These are phyloP conservation scores for Phyllotreta striolata DNA, from an alignment of 2,888 invertebrate species.

Conservation along the genomic window DNA sequence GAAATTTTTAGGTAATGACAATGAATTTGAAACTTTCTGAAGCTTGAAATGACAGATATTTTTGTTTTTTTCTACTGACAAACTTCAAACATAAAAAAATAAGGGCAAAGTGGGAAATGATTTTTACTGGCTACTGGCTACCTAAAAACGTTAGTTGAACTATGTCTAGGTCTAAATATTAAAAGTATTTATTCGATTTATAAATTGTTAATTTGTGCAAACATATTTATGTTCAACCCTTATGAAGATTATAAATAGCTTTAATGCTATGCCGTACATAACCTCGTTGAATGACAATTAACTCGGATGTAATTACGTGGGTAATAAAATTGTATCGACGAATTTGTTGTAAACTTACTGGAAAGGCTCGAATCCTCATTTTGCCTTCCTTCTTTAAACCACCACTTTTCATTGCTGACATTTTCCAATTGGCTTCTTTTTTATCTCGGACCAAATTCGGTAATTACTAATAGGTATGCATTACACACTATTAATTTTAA, in stretches of 20 bases:
- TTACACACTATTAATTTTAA: constrained; percentile 39
- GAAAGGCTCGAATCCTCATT: constrained; percentile 98
- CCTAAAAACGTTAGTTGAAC: too few relatives aligned
- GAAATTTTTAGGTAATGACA: constrained; percentile 47
- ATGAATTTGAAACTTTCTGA: constrained; percentile 46
- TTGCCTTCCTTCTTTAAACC: constrained; percentile 90
- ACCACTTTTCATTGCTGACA: constrained; percentile 74
- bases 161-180: too few relatives aligned
- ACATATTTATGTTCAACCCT: too few relatives aligned
- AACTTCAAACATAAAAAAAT: constrained; percentile 7
- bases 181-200: too few relatives aligned
- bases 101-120: neutral
- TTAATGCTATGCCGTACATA: too few relatives aligned
- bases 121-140: too few relatives aligned
- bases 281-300: too few relatives aligned
- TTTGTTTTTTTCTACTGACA: constrained; percentile 35
- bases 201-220: too few relatives aligned
- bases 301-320: too few relatives aligned
- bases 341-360: constrained; percentile 73
- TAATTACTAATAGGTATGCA: constrained; percentile 46
- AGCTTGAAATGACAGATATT: constrained; percentile 46
- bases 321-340: too few relatives aligned
- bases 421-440: constrained; percentile 45
- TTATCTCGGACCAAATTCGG: constrained; percentile 53
- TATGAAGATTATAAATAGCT: too few relatives aligned